These are phyloP conservation scores for Furcifer pardalis DNA, from an alignment of 2,797 vertebrate species.

Conservation along the genomic window DNA sequence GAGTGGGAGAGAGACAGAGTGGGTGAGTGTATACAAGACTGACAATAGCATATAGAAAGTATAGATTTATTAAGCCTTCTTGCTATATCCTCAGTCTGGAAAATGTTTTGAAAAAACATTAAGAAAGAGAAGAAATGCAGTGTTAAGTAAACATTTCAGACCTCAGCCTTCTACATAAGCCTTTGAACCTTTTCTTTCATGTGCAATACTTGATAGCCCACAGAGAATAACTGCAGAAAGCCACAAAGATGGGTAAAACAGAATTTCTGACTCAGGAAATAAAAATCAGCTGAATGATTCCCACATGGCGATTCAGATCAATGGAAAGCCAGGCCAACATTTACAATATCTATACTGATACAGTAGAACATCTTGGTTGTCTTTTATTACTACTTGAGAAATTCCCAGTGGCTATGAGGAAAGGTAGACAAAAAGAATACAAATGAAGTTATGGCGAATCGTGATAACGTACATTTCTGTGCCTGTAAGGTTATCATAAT, in stretches of 20 bases:
- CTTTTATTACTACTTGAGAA: slow-evolving; percentile 76
- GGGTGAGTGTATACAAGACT: slow-evolving; percentile 51
- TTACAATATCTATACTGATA: slow-evolving; percentile 78
- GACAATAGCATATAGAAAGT: slow-evolving; percentile 57
- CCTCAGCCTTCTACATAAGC: slow-evolving; percentile 75
- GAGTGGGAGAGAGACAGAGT: background rate
- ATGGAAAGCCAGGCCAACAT: slow-evolving; percentile 81
- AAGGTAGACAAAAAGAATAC: slow-evolving; percentile 67
- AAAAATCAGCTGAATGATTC: slow-evolving; percentile 83
- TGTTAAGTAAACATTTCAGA: slow-evolving; percentile 80
- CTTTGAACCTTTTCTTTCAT: slow-evolving; percentile 83
- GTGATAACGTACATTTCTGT: slow-evolving; percentile 61
- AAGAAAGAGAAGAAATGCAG: slow-evolving; percentile 50
- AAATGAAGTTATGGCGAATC: slow-evolving; percentile 68
- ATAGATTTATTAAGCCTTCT: slow-evolving; percentile 71
- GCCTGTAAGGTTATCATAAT: slow-evolving; percentile 47
- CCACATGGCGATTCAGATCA: slow-evolving; percentile 80
- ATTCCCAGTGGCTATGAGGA: slow-evolving; percentile 73
- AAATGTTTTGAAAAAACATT: slow-evolving; percentile 73
- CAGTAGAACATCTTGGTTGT: slow-evolving; percentile 73
- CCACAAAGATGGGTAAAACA: slow-evolving; percentile 81
- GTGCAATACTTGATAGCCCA: slow-evolving; percentile 77
- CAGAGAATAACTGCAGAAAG: slow-evolving; percentile 78
- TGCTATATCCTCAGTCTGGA: slow-evolving; percentile 67
- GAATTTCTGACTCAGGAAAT: slow-evolving; percentile 85